A percentile compares a stretch with the other conserved stretches of the same genome.
Conservation (phyloP, 2,888 invertebrate species). For the Microchrysa polita region DNA sequence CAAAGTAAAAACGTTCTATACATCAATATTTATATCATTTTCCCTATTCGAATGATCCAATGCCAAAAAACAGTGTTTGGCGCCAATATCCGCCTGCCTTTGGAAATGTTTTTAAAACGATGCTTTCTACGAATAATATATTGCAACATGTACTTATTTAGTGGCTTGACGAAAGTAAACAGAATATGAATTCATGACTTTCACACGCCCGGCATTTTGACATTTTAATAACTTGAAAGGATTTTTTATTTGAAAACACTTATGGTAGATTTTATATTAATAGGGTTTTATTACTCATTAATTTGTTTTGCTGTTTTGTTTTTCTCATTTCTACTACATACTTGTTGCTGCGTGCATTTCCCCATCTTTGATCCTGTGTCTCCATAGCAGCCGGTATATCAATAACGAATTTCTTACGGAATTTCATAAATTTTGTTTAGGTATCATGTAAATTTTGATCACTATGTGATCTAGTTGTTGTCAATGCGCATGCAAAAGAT, state of each 20-base stretch:
- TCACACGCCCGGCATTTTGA: neutral
- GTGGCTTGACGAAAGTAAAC: neutral
- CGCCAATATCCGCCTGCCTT: no score
- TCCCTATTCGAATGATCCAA: no score
- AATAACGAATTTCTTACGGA: no score
- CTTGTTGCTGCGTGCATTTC: neutral
- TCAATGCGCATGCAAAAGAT: slow-evolving; percentile 26
- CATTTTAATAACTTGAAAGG: neutral
- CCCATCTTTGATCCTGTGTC: neutral
- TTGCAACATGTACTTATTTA: slow-evolving; percentile 3
- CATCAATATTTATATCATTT: neutral
- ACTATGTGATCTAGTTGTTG: slow-evolving; percentile 6
- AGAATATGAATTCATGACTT: no score
- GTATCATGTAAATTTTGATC: neutral
- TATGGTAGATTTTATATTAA: neutral
- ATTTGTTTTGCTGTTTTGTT: slow-evolving; percentile 24
- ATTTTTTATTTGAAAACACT: slow-evolving; percentile 1
- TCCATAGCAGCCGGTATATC: no score
- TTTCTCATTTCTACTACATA: slow-evolving; percentile 13
- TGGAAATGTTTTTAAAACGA: no score
- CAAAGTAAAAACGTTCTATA: neutral
- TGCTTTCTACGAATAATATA: neutral
- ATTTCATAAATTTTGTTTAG: no score
- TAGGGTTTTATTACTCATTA: slow-evolving; percentile 7
- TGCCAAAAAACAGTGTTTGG: no score